Conservation (phyloP, 92 coral and sea anemone genomes). For the Siderastrea siderea region DNA sequence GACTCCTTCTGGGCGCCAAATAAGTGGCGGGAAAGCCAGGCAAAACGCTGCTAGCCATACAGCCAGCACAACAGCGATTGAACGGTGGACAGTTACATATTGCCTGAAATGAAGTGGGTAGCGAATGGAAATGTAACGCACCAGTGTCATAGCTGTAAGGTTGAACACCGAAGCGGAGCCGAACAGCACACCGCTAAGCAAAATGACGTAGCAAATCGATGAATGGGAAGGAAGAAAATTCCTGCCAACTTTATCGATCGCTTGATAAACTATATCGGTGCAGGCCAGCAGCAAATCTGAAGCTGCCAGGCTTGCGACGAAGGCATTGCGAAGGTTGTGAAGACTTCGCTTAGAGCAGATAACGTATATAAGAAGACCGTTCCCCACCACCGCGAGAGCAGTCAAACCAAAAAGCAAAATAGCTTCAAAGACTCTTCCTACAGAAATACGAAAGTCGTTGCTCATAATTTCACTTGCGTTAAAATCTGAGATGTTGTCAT, state of each 20-base stretch:
- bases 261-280: slow-evolving; percentile 77
- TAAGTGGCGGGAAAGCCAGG: slow-evolving; percentile 78
- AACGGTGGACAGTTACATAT: slow-evolving; percentile 72
- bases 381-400: slow-evolving; percentile 66
- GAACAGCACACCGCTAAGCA: slow-evolving; percentile 76
- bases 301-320: slow-evolving; percentile 79
- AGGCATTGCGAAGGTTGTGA: slow-evolving; percentile 70
- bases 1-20: slow-evolving; percentile 81
- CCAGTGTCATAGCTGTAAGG: slow-evolving; percentile 81
- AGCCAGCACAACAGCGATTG: slow-evolving; percentile 48
- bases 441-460: background rate
- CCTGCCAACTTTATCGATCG: slow-evolving; percentile 55
- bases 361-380: slow-evolving; percentile 67
- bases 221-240: slow-evolving; percentile 57
- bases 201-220: slow-evolving; percentile 72
- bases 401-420: slow-evolving; percentile 50
- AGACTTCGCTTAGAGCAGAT: slow-evolving; percentile 70
- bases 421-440: slow-evolving; percentile 52
- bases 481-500: background rate
- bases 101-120: slow-evolving; percentile 79
- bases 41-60: slow-evolving; percentile 78
- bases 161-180: slow-evolving; percentile 82
- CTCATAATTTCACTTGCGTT: slow-evolving; percentile 6
- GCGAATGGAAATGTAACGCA: slow-evolving; percentile 74
- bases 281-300: slow-evolving; percentile 75